Base-by-base conservation (phyloP, 2,888 invertebrate genomes). In the Drosophila yooni region DNA sequence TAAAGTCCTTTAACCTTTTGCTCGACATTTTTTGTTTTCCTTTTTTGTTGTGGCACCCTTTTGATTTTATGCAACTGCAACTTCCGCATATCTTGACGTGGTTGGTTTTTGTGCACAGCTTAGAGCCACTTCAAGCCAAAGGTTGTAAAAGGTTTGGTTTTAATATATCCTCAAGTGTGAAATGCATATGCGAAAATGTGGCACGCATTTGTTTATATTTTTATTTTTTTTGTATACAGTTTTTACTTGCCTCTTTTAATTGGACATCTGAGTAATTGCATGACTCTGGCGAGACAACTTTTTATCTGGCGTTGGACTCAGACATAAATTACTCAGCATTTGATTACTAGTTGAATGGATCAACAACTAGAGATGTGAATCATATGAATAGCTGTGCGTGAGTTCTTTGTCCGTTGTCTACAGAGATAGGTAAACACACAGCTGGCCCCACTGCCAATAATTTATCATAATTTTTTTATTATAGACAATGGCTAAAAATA, bases 1-100 rank as follows among this genome's bases (percentile, higher is more conserved):
- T 75, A 75, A 75, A 83, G 83, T 81, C 83, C 83, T 79, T 83
- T 83, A 83, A 83, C 83, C 83, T 81, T 75, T 83, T 83, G 79
- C 81, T 75, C 76, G 76, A 75, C 58, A 66, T 83, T 70, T 64
- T 57, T 34, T 52, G 33, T 33, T 7, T 46, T 25, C 25, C 7
- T 38, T 8, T 38, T 18, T n/a, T 34, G 40, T 60, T 61, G 56
- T 60, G 48, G 52, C 36, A 33, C 57, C 70, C 61, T 72, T 76
- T 68, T 66, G 54, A 64, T 51, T 61, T 51, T 38, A 53, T 74
- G 74, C 71, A 64, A 74, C 67, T 79, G 79, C 73, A 73, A 82
- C 83, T 83, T 83, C 83, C 83, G 83, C 83, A 79, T 81, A 74
- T 80, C 62, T 79, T 62, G 70, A 69, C 65, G 64, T 38, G 18